phyloP scores from a whole-genome alignment of 2,797 vertebrate species.

The Epinephelus awoara region DNA sequence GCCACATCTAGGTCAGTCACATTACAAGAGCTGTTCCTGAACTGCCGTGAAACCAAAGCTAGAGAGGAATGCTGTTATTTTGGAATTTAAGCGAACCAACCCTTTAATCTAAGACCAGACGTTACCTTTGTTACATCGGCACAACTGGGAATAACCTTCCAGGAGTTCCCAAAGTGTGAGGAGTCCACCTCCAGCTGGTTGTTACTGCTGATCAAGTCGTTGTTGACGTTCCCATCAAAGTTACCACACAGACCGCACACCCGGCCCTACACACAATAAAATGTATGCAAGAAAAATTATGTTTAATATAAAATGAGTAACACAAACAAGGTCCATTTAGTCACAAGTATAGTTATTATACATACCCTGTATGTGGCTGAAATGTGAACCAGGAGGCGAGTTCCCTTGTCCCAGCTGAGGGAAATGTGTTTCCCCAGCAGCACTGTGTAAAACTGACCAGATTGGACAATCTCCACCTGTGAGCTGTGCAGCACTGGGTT shows the following conservation, averaged over 20 bases:
- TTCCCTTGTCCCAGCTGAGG: slow-evolving; percentile 93
- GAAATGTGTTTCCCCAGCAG: slow-evolving; percentile 90
- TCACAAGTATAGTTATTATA: neutral
- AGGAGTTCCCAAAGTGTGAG: slow-evolving; percentile 95
- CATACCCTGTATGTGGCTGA: slow-evolving; percentile 87
- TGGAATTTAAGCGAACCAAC: neutral
- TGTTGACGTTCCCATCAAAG: slow-evolving; percentile 95
- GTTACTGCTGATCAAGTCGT: slow-evolving; percentile 94
- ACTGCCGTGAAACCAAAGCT: neutral
- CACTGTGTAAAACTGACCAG: slow-evolving; percentile 91
- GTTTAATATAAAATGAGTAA: neutral
- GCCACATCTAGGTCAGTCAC: neutral
- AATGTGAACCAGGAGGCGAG: slow-evolving; percentile 89
- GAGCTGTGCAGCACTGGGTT: slow-evolving; percentile 84
- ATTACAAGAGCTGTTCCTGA: neutral
- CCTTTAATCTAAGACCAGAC: slow-evolving; percentile 4
- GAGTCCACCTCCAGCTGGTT: slow-evolving; percentile 94
- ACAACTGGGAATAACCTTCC: slow-evolving; percentile 93
- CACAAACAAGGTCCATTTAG: neutral
- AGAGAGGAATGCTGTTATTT: neutral
- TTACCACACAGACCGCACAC: slow-evolving; percentile 98
- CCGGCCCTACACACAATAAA: slow-evolving; percentile 82
- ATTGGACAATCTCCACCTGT: slow-evolving; percentile 91
- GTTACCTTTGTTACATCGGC: slow-evolving; percentile 92
- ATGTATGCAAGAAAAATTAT: neutral